Base-by-base conservation (phyloP, 2,113 vertebrate species). In the Brachionichthys hirsutus region DNA sequence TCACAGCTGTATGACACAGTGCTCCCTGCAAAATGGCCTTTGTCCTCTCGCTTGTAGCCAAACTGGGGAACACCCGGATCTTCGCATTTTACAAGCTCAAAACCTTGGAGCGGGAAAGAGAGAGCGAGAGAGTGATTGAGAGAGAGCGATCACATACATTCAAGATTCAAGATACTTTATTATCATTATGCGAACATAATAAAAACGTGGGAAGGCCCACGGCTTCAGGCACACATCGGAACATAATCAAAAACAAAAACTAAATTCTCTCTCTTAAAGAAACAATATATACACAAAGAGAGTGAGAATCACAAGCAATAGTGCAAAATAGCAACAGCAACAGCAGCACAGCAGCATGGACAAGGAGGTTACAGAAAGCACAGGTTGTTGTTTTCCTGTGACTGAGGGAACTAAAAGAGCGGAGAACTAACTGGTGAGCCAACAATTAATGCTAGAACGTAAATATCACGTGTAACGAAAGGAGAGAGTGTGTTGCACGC, bases 11-110 rank as follows among this genome's bases (percentile, higher is more conserved):
- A 99, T 0, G 93, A 92, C 70, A 98, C 95, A 0, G 89, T 93
- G 85, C 96, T 99, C 53, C 97, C 97, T 2, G 97, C 95, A 22
- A 98, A 98, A 74, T 98, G 95, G n/a, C 97, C 97, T 79, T 93
- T 95, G 3, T 99, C 97, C 0, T 93, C 94, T 9, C 91, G 91
- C 87, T 96, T 98, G 87, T 94, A 97, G 15, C 97, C 97, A 4
- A 97, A 98, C 85, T 93, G 93, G 0, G 97, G 97, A 17, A 93
- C 74, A 12, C 97, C 96, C 1, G 97, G 97, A 68, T 99, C 97
- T 70, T 98, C 97, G 6, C 97, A 99, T 70, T 92, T 95, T 75
- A 98, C 94, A 74, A 99, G 90, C 49, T 98, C 96, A 57, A 98
- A 98, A 82, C 97, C 97, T 98, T 72, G 0, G 17, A 43, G 12